Percentiles rank a stretch among this genome's conserved stretches.
These are phyloP conservation scores for Phymatocera aterrima DNA, from an alignment of 2,888 invertebrate genomes.

Conservation along the genomic window DNA sequence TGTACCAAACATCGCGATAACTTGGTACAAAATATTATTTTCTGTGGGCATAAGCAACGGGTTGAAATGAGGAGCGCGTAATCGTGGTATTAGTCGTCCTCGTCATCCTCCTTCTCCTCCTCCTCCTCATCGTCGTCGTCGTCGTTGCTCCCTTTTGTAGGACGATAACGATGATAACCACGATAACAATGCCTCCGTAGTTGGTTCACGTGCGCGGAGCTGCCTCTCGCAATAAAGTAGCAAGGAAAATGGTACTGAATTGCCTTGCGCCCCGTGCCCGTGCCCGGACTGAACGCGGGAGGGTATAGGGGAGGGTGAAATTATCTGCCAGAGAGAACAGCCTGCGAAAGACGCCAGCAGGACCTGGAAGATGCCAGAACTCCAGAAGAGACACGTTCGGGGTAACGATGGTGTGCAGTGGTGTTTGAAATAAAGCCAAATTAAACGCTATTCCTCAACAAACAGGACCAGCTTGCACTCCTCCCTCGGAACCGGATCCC, in stretches of 20 bases:
- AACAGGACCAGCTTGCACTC: slow-evolving; percentile 7
- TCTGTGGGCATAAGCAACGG: too few relatives aligned
- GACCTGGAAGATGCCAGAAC: not conserved
- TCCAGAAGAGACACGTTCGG: slow-evolving; percentile 8
- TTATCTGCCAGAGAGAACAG: slow-evolving; percentile 35
- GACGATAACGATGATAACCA: slow-evolving; percentile 40
- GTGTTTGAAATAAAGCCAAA: slow-evolving; percentile 42
- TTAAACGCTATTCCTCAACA: slow-evolving; percentile 43
- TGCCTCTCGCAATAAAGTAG: slow-evolving; percentile 34
- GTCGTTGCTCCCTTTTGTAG: slow-evolving; percentile 19
- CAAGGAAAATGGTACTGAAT: slow-evolving; percentile 29
- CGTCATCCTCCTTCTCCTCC: too few relatives aligned
- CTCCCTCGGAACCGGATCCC: slow-evolving; percentile 8
- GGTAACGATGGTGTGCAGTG: slow-evolving; percentile 27
- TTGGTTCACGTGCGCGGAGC: slow-evolving; percentile 27
- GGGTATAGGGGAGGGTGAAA: not conserved
- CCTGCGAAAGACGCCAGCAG: slow-evolving; percentile 16
- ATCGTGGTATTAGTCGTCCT: too few relatives aligned
- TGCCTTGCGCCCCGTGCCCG: not conserved
- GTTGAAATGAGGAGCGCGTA: too few relatives aligned
- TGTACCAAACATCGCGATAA: too few relatives aligned
- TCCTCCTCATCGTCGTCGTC: too few relatives aligned
- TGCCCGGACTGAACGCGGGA: not conserved
- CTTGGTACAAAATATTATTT: too few relatives aligned
- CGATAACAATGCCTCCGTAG: slow-evolving; percentile 35